A percentile compares a stretch with the other conserved stretches of the same genome.
Conservation (phyloP, 1,140 invertebrate genomes). For the Drosophila tani region DNA sequence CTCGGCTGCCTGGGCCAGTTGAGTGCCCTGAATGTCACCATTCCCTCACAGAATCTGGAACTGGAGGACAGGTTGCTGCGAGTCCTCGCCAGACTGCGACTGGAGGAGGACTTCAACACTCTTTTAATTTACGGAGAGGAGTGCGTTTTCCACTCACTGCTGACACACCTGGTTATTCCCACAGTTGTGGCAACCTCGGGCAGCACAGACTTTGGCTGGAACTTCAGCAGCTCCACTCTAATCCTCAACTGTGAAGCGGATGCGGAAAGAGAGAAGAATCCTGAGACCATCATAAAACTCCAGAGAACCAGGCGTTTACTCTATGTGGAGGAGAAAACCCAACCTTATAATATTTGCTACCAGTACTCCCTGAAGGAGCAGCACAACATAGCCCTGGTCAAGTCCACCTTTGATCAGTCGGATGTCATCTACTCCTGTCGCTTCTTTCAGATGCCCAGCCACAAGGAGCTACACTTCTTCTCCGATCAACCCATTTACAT, state of each 20-base stretch:
- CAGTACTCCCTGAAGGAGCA: conserved; percentile 45
- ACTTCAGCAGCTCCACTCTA: conserved; percentile 33
- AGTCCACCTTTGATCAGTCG: conserved; percentile 2
- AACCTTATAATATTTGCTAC: conserved; percentile 17
- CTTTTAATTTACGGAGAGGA: conserved; percentile 41
- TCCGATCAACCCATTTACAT: conserved; percentile 35
- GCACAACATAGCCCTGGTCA: conserved; percentile 59
- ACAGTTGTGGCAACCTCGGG: conserved; percentile 28
- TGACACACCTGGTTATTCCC: conserved; percentile 21
- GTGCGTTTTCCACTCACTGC: conserved; percentile 50
- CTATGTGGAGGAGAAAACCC: not conserved
- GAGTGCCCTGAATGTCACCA: not conserved
- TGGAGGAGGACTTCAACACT: conserved; percentile 48
- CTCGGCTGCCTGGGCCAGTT: conserved; percentile 18
- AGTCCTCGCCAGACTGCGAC: conserved; percentile 24
- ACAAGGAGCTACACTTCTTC: conserved; percentile 5
- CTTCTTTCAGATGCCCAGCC: conserved; percentile 36
- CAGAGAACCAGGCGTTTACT: conserved; percentile 46
- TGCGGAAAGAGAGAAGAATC: conserved; percentile 38
- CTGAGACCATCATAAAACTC: conserved; percentile 25
- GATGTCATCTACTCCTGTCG: conserved; percentile 49
- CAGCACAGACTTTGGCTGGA: conserved; percentile 49
- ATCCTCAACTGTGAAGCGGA: conserved; percentile 35
- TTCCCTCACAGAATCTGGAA: not conserved
- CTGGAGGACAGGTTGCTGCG: conserved; percentile 14